phyloP scores from a whole-genome alignment of 2,113 vertebrate genomes.

The Bubo blakistoni region DNA sequence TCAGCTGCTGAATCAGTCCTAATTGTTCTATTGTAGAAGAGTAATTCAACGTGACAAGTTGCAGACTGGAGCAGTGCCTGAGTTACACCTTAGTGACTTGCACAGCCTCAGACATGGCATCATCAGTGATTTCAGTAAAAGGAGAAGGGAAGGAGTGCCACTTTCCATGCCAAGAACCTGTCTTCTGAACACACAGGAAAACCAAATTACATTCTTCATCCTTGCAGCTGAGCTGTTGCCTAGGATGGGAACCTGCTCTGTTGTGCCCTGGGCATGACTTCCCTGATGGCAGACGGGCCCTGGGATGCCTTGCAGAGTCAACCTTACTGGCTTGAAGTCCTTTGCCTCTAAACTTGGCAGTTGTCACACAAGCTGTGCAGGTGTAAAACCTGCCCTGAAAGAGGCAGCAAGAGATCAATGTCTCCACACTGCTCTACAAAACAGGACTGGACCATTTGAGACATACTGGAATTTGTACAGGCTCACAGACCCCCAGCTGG shows the following conservation, averaged over 20 bases:
- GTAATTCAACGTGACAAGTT: neutral
- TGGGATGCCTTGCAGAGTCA: neutral
- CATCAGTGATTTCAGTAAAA: neutral
- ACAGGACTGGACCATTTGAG: neutral
- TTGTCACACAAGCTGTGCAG: neutral
- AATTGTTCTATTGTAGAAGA: neutral
- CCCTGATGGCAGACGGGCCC: neutral
- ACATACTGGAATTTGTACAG: neutral
- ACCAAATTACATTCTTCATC: neutral
- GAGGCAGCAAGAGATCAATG: neutral
- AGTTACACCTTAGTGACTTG: constrained; percentile 20
- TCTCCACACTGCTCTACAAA: neutral
- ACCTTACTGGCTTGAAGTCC: neutral
- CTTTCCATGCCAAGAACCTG: neutral
- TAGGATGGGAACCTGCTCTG: neutral
- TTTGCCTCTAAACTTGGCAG: neutral
- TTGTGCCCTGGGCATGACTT: neutral
- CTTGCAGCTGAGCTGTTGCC: neutral
- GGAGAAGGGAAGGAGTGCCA: neutral
- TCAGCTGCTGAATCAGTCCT: constrained; percentile 20
- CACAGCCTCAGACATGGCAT: neutral
- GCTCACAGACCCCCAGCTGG: accelerated
- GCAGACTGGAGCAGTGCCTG: neutral
- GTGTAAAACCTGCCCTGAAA: neutral
- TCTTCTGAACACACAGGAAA: neutral